Percentiles rank a stretch among this genome's conserved stretches.
phyloP scores from a whole-genome alignment of 2,113 vertebrate species.

The Lathamus discolor region DNA sequence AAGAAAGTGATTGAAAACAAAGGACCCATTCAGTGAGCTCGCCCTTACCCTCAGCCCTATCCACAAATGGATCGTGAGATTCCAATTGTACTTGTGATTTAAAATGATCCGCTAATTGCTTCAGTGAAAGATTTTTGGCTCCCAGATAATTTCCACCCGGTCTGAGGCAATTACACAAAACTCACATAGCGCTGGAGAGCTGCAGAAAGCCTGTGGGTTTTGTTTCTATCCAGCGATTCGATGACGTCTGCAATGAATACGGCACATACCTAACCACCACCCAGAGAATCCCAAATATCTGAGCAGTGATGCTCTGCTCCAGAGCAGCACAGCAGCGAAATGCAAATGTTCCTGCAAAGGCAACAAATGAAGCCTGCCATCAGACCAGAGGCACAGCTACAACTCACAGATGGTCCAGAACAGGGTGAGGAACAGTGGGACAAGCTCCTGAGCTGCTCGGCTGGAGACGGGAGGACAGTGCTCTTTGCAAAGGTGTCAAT shows the following conservation, averaged over 20 bases:
- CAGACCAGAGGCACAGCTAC: accelerated
- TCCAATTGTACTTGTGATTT: slow-evolving; percentile 18
- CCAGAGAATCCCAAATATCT: background rate
- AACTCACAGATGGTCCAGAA: background rate
- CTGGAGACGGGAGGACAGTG: background rate
- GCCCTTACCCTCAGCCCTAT: background rate
- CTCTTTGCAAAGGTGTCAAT: background rate
- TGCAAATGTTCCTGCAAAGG: background rate
- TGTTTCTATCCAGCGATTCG: background rate
- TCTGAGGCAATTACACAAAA: background rate
- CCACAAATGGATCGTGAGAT: background rate
- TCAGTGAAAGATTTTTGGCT: slow-evolving; percentile 47
- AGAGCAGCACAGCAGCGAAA: background rate
- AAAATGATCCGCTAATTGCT: slow-evolving; percentile 44
- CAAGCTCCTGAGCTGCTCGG: accelerated
- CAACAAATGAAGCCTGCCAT: accelerated
- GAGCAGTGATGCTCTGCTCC: background rate
- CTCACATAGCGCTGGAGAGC: background rate
- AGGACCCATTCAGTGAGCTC: background rate
- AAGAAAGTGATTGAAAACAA: slow-evolving; percentile 7
- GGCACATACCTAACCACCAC: background rate
- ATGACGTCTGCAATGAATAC: accelerated
- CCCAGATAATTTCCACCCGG: background rate
- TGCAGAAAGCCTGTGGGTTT: background rate
- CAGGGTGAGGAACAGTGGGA: background rate